These are phyloP conservation scores for Drosophila stalkeri DNA, from an alignment of 2,888 invertebrate species.

Conservation along the genomic window DNA sequence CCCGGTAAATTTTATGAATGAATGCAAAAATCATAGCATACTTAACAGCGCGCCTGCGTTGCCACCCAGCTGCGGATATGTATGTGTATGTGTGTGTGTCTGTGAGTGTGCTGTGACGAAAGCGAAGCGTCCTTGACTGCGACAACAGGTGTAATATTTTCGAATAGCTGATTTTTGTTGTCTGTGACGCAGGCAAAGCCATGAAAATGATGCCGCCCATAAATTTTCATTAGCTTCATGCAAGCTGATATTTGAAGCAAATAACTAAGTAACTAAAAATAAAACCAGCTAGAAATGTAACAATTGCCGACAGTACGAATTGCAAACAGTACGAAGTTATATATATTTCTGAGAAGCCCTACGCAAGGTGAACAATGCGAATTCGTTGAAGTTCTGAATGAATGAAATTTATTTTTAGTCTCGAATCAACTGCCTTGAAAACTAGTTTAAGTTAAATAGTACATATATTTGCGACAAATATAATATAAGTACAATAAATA, in stretches of 20 bases:
- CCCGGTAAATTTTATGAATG: constrained; percentile 74
- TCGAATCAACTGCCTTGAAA: neutral
- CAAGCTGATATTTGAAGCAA: constrained; percentile 34
- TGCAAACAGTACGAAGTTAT: neutral
- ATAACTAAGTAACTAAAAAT: constrained; percentile 49
- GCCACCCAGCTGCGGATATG: constrained; percentile 9
- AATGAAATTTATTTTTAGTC: neutral
- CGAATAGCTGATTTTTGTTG: constrained; percentile 14
- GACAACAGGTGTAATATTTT: constrained; percentile 71
- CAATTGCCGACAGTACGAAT: constrained; percentile 6
- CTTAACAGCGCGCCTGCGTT: constrained; percentile 72
- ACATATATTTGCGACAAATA: neutral
- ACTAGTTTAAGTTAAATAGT: neutral
- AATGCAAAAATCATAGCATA: constrained; percentile 71
- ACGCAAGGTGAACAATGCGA: neutral
- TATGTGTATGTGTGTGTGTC: constrained; percentile 5
- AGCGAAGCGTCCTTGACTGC: constrained; percentile 71
- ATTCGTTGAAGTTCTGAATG: neutral
- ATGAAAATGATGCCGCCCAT: constrained; percentile 46
- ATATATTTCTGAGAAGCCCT: neutral
- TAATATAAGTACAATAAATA: no score
- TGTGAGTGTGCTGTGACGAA: constrained; percentile 68
- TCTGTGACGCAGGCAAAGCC: constrained; percentile 58
- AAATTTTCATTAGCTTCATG: constrained; percentile 58
- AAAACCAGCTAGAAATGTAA: constrained; percentile 14